Percentiles rank a stretch among this genome's conserved stretches.
Evolutionary conservation across 2,113 vertebrate genomes (phyloP).

Genomic region (Alectura lathami): DNA sequence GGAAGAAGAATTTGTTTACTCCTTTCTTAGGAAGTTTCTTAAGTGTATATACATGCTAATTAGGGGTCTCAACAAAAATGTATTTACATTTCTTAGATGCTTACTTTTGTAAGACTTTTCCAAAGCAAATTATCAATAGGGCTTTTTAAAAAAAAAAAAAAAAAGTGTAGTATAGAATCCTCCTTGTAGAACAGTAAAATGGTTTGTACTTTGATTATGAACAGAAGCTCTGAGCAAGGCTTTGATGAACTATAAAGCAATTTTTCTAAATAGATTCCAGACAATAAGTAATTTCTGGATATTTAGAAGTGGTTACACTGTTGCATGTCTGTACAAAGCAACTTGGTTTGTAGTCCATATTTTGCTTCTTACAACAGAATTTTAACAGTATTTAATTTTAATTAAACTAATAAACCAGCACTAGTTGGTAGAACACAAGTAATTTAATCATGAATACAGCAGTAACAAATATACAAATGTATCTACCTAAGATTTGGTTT

Average conservation of each 20-base stretch:
- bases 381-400: not conserved
- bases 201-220: not conserved
- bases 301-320: not conserved
- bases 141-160: not conserved
- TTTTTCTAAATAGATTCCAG: not conserved
- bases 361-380: not conserved
- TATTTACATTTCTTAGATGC: not conserved
- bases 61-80: not conserved
- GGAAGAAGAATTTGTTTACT: not conserved
- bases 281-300: not conserved
- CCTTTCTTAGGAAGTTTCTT: not conserved
- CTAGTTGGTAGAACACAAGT: not conserved
- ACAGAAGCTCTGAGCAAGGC: not conserved
- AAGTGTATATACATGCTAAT: not conserved
- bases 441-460: not conserved
- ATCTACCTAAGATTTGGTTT: conserved; percentile 77
- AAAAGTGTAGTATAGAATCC: not conserved
- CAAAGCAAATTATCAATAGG: not conserved
- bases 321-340: conserved; percentile 41
- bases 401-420: not conserved
- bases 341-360: not conserved
- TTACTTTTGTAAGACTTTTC: not conserved
- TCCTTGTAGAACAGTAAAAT: not conserved
- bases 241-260: not conserved
- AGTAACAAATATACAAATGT: not conserved